phyloP scores from a whole-genome alignment of 2,113 vertebrate genomes.

The Chinchilla lanigera region DNA sequence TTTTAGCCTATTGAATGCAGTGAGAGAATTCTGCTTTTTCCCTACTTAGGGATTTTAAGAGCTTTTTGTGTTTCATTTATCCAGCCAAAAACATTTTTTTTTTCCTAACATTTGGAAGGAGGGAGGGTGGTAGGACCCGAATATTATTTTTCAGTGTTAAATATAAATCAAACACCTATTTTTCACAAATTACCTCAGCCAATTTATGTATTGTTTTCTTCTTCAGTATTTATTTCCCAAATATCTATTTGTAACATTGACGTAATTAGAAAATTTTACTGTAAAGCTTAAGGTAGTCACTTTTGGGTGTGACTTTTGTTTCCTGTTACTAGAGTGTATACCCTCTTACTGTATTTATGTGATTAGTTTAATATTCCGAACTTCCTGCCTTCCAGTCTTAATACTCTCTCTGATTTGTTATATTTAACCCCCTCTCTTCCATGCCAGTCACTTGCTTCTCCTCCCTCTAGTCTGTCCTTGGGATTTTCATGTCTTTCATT shows the following conservation, averaged over 20 bases:
- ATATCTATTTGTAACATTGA: neutral
- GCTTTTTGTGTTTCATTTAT: neutral
- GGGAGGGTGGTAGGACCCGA: neutral
- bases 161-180: slow-evolving; percentile 22
- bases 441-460: neutral
- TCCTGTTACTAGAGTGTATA: neutral
- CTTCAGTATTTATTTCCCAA: neutral
- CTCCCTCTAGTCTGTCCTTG: neutral
- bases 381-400: neutral
- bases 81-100: neutral
- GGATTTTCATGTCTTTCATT: neutral
- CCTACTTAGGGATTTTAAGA: too few species aligned
- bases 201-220: neutral
- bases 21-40: neutral
- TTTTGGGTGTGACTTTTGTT: neutral
- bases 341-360: neutral
- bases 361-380: neutral
- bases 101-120: neutral
- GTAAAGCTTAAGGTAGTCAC: neutral
- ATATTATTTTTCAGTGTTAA: neutral
- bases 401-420: neutral
- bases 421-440: neutral
- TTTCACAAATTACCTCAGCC: neutral
- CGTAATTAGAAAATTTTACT: neutral
- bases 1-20: neutral